phyloP scores from a whole-genome alignment of 1,140 invertebrate genomes.

The Bombus huntii region DNA sequence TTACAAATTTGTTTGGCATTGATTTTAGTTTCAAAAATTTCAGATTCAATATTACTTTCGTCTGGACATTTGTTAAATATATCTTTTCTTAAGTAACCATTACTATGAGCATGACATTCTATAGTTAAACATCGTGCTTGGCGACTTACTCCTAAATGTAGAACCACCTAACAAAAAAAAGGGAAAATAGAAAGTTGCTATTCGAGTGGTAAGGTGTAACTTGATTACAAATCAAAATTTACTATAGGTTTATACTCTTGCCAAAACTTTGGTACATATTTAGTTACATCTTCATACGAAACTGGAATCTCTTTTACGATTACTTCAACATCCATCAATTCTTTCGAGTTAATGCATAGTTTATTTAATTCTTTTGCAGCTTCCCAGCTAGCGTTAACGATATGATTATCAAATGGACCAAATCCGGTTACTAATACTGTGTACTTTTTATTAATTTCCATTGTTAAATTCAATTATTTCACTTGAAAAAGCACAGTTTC shows the following conservation, averaged over 20 bases:
- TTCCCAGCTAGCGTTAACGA: conserved; percentile 90
- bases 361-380: conserved; percentile 84
- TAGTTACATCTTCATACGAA: conserved; percentile 85
- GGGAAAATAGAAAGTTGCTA: conserved; percentile 38
- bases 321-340: conserved; percentile 82
- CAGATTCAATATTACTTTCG: conserved; percentile 72
- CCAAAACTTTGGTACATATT: conserved; percentile 86
- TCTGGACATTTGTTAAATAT: conserved; percentile 79
- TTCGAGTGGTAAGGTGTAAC: background rate
- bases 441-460: conserved; percentile 6
- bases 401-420: conserved; percentile 87
- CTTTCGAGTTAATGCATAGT: conserved; percentile 78
- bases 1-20: conserved; percentile 79
- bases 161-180: conserved; percentile 82
- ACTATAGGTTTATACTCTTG: conserved; percentile 86
- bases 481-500: background rate
- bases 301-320: conserved; percentile 86
- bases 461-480: background rate
- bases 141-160: conserved; percentile 87
- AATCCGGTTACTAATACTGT: conserved; percentile 87
- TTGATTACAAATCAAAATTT: conserved; percentile 62
- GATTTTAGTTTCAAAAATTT: conserved; percentile 78
- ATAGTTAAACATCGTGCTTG: conserved; percentile 83
- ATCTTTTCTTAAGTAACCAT: conserved; percentile 84
- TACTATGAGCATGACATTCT: conserved; percentile 84